Percentiles rank a stretch among this genome's conserved stretches.
Evolutionary conservation across 2,888 invertebrate species (phyloP).

Genomic region (Amorpha juglandis): DNA sequence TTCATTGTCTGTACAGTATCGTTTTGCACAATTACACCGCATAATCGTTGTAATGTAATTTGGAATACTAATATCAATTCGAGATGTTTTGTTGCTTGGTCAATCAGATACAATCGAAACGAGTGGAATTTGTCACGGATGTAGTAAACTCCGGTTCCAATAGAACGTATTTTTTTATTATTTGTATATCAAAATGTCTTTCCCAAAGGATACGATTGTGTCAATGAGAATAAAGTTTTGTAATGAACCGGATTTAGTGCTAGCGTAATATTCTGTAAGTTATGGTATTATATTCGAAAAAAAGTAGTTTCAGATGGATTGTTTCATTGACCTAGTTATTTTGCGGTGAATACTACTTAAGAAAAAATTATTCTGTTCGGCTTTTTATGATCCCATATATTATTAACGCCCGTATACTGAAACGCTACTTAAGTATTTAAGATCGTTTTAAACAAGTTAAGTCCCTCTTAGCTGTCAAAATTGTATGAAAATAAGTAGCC

Average conservation of each 20-base stretch:
- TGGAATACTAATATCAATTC: background rate
- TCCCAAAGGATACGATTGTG: background rate
- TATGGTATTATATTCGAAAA: background rate
- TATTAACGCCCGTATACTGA: too few species aligned
- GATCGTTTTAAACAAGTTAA: too few species aligned
- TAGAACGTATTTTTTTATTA: background rate
- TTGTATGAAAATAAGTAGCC: too few species aligned
- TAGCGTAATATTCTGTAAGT: background rate
- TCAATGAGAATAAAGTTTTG: slow-evolving; percentile 2
- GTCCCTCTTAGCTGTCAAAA: too few species aligned
- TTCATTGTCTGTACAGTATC: slow-evolving; percentile 7
- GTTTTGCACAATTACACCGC: slow-evolving; percentile 1
- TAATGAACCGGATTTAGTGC: slow-evolving; percentile 2
- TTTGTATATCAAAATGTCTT: background rate
- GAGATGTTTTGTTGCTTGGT: background rate
- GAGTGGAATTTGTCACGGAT: slow-evolving; percentile 12
- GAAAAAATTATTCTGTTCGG: too few species aligned
- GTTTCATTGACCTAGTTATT: background rate
- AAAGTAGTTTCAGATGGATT: background rate
- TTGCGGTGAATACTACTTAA: background rate
- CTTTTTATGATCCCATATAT: too few species aligned
- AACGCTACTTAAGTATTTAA: too few species aligned
- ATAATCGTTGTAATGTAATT: slow-evolving; percentile 12
- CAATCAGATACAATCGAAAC: slow-evolving; percentile 6
- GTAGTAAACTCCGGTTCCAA: slow-evolving; percentile 13